phyloP scores from a whole-genome alignment of 2,113 vertebrate species.

The Leptobrachium leishanense region DNA sequence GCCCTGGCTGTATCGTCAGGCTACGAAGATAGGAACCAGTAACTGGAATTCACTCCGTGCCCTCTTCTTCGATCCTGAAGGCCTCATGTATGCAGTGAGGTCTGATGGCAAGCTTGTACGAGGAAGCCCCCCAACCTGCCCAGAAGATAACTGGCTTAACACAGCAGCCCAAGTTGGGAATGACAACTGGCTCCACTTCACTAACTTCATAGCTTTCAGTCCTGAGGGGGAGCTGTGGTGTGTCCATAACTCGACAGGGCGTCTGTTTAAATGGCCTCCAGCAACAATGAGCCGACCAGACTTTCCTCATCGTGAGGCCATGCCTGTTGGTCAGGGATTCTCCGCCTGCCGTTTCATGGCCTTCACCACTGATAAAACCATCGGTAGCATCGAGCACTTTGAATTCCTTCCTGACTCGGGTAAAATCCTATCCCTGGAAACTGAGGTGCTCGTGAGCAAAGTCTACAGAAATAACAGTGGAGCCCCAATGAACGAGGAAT shows the following conservation, averaged over 20 bases:
- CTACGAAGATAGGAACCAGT: background rate
- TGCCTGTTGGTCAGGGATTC: background rate
- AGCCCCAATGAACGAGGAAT: background rate
- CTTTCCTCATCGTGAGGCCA: background rate
- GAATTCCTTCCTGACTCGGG: background rate
- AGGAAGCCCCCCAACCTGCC: background rate
- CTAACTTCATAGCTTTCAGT: background rate
- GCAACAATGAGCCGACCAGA: background rate
- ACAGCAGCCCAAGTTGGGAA: background rate
- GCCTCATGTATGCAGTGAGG: background rate
- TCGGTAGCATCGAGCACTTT: background rate
- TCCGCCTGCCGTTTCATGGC: background rate
- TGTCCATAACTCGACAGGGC: background rate
- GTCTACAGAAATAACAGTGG: background rate
- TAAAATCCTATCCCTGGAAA: background rate
- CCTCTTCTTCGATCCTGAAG: background rate
- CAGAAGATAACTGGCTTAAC: background rate
- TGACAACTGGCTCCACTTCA: background rate
- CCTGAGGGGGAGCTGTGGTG: background rate
- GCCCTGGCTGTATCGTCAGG: background rate
- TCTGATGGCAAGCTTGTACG: background rate
- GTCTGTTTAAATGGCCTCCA: background rate
- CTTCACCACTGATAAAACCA: constrained; percentile 21
- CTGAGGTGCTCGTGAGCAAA: background rate
- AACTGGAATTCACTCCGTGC: background rate